Evolutionary conservation across 2,797 vertebrate species (phyloP).

Genomic region (Anabas testudineus): DNA sequence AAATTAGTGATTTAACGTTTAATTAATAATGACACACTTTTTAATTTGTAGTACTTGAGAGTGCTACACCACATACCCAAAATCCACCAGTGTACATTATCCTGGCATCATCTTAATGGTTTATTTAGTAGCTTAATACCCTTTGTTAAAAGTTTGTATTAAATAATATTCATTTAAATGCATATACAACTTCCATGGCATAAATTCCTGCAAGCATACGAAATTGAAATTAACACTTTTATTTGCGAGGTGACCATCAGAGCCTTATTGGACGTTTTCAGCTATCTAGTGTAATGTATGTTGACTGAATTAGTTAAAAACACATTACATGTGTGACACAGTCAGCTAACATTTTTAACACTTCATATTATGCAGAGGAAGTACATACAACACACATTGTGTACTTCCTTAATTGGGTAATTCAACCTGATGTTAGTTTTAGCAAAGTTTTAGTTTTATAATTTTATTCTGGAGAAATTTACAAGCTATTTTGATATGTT

Average conservation of each 20-base stretch:
- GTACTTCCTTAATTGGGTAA: neutral
- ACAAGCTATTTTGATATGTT: conserved; percentile 9
- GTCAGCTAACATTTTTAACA: neutral
- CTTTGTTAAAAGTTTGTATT: too few relatives aligned
- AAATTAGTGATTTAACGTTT: neutral
- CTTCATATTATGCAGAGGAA: neutral
- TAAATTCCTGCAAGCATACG: too few relatives aligned
- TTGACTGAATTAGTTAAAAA: neutral
- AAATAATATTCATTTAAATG: neutral
- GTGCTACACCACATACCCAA: neutral
- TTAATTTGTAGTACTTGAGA: neutral
- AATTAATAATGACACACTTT: neutral
- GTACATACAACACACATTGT: neutral
- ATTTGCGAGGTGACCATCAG: too few relatives aligned
- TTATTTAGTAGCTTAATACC: too few relatives aligned
- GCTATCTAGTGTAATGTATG: neutral
- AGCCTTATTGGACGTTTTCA: neutral
- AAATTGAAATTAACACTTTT: too few relatives aligned
- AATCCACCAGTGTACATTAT: neutral
- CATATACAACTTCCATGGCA: too few relatives aligned
- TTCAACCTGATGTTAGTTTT: neutral
- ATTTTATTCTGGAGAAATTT: neutral
- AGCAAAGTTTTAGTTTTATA: neutral
- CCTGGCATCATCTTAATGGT: neutral
- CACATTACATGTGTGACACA: neutral